These are phyloP conservation scores for Rhinoderma darwinii DNA, from an alignment of 2,113 vertebrate genomes.

Conservation along the genomic window DNA sequence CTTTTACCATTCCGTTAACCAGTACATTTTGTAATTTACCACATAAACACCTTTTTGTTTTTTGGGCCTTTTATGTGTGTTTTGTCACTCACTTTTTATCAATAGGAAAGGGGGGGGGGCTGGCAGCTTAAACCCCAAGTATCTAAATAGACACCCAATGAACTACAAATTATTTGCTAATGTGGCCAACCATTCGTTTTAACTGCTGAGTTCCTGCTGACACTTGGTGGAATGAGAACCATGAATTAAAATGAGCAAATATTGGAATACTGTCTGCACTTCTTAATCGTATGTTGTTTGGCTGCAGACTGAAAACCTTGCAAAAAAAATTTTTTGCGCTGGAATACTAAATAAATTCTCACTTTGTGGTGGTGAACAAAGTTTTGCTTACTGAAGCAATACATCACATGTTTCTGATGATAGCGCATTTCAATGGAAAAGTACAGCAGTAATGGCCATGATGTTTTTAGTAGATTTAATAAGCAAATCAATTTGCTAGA, in stretches of 20 bases:
- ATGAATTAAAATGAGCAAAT: too few relatives aligned
- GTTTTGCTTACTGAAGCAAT: slow-evolving; percentile 21
- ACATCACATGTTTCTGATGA: neutral
- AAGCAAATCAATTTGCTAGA: slow-evolving; percentile 12
- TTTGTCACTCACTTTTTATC: too few relatives aligned
- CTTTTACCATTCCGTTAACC: too few relatives aligned
- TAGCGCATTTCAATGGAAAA: slow-evolving; percentile 3
- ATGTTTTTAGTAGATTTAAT: slow-evolving; percentile 9
- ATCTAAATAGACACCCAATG: too few relatives aligned
- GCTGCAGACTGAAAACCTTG: neutral
- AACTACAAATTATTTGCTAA: too few relatives aligned
- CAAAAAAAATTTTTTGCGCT: neutral
- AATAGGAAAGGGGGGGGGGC: too few relatives aligned
- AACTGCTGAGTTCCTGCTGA: too few relatives aligned
- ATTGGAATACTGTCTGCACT: neutral
- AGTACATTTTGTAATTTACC: too few relatives aligned
- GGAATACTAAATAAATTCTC: neutral
- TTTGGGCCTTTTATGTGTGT: too few relatives aligned
- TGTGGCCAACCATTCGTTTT: neutral
- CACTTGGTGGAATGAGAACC: too few relatives aligned
- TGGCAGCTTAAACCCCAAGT: too few relatives aligned
- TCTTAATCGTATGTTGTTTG: neutral
- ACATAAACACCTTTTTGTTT: too few relatives aligned
- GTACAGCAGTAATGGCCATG: neutral
- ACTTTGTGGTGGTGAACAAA: neutral